Percentiles rank a stretch among this genome's conserved stretches.
Evolutionary conservation across 2,113 vertebrate species (phyloP).

Genomic region (Nesoenas mayeri): DNA sequence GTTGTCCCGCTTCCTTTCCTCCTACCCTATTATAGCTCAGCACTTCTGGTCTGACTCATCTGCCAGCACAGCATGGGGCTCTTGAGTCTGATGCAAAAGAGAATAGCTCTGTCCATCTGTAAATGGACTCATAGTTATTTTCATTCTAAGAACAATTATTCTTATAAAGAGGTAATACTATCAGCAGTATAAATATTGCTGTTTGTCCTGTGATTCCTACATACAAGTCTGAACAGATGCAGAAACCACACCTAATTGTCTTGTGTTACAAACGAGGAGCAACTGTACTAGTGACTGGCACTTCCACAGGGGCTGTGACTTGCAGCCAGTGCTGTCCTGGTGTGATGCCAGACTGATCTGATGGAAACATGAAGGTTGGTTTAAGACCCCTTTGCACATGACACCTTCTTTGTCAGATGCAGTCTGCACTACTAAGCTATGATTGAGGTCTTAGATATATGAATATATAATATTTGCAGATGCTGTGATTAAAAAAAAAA

Average conservation of each 20-base stretch:
- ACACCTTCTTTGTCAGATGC: neutral
- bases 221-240: neutral
- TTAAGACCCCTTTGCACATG: neutral
- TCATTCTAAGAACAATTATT: neutral
- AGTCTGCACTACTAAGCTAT: neutral
- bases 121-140: neutral
- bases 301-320: neutral
- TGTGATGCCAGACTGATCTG: neutral
- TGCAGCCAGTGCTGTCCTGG: neutral
- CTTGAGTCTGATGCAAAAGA: neutral
- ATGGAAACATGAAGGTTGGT: neutral
- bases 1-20: neutral
- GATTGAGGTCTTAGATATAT: constrained; percentile 1
- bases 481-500: neutral
- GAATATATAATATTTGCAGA: constrained; percentile 20
- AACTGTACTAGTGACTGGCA: neutral
- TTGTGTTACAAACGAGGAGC: neutral
- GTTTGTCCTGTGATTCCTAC: neutral
- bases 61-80: neutral
- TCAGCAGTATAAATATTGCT: neutral
- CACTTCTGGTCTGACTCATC: neutral
- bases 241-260: neutral
- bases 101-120: neutral
- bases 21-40: neutral
- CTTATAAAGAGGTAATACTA: neutral